Conservation (phyloP, 2,113 vertebrate genomes). For the Tauraco erythrolophus region DNA sequence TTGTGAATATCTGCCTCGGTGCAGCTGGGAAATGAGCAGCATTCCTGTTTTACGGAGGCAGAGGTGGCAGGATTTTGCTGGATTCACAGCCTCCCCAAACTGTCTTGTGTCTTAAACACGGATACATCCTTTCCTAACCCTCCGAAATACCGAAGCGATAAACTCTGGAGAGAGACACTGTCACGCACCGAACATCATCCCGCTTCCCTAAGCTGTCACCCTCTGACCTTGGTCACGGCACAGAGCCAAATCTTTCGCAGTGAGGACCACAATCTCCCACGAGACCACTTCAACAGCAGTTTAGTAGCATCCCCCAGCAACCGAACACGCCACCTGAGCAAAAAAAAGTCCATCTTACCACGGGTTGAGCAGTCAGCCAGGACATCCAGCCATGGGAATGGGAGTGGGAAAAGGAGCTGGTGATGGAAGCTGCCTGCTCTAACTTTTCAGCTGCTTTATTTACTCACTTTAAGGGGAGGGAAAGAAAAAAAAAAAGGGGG, state of each 20-base stretch:
- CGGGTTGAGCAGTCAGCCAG: background rate
- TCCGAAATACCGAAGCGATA: background rate
- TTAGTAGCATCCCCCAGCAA: background rate
- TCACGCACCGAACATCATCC: background rate
- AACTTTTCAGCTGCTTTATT: background rate
- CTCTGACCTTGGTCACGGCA: fast-evolving
- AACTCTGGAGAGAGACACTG: background rate
- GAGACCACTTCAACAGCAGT: background rate
- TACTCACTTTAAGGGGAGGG: background rate
- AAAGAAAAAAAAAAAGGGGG: no score
- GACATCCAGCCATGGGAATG: background rate
- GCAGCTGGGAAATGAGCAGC: background rate
- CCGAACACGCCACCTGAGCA: fast-evolving
- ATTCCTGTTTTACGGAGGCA: background rate
- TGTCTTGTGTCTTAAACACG: fast-evolving
- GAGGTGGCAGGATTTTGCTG: background rate
- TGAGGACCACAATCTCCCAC: background rate
- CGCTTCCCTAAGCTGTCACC: background rate
- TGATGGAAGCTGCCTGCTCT: background rate
- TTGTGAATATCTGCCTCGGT: fast-evolving
- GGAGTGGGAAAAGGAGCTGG: background rate
- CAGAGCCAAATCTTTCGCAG: background rate
- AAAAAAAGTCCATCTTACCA: background rate
- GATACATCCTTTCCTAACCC: background rate
- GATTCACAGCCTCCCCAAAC: background rate